Percentiles rank a stretch among this genome's conserved stretches.
Conservation (phyloP, 2,113 vertebrate genomes). For the Bubo scandiacus region DNA sequence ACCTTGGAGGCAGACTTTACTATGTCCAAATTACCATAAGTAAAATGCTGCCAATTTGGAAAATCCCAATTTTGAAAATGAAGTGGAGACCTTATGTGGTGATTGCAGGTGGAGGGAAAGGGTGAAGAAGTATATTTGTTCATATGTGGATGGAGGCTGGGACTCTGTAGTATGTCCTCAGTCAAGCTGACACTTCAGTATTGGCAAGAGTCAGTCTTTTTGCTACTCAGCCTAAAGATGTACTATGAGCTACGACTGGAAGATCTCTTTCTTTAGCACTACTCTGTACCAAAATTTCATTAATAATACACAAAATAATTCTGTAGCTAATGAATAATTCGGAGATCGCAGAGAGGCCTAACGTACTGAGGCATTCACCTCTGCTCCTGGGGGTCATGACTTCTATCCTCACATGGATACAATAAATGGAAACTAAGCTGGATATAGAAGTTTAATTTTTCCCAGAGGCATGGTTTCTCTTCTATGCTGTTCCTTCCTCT, state of each 20-base stretch:
- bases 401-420: not conserved
- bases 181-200: too few species aligned
- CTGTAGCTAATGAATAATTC: not conserved
- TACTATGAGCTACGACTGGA: not conserved
- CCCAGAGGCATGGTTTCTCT: constrained; percentile 15
- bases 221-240: not conserved
- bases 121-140: accelerated
- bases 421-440: constrained; percentile 45
- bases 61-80: not conserved
- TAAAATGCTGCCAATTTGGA: not conserved
- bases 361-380: not conserved
- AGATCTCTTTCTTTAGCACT: not conserved
- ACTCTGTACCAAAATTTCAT: not conserved
- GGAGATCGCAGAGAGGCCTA: not conserved
- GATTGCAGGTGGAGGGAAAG: not conserved
- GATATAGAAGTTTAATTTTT: constrained; percentile 53
- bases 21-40: not conserved
- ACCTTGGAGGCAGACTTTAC: not conserved
- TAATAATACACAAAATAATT: not conserved
- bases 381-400: not conserved
- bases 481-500: constrained; percentile 29
- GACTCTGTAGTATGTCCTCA: not conserved
- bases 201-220: not conserved
- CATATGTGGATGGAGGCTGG: not conserved
- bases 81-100: not conserved